Percentiles rank a stretch among this genome's conserved stretches.
phyloP scores from a whole-genome alignment of 2,797 vertebrate species.

The Poecile montanus region DNA sequence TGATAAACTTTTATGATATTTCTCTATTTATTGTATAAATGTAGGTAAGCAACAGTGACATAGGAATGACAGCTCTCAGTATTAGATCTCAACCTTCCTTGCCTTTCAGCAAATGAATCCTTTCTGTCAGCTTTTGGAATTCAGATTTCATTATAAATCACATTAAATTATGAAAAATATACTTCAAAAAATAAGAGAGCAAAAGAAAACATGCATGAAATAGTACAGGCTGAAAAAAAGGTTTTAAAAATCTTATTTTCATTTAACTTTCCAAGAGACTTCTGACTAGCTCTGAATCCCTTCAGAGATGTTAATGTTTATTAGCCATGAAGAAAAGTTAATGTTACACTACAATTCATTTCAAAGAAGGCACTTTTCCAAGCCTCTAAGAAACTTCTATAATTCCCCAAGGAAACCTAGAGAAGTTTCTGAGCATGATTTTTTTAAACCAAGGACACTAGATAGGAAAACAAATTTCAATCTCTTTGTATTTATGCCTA shows the following conservation, averaged over 20 bases:
- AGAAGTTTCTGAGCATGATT: not conserved
- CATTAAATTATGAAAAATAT: not conserved
- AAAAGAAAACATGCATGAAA: not conserved
- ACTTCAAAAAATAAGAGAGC: not conserved
- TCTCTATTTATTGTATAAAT: not conserved
- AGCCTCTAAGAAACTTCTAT: not conserved
- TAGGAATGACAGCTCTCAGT: not conserved
- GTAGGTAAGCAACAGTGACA: not conserved
- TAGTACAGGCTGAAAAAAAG: not conserved
- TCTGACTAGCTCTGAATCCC: not conserved
- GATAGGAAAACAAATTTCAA: not conserved
- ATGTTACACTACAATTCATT: not conserved
- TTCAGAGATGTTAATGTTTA: not conserved
- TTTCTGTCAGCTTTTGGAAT: not conserved
- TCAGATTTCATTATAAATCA: not conserved
- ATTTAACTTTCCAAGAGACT: not conserved
- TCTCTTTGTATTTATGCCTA: not conserved
- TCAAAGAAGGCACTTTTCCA: not conserved
- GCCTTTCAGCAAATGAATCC: not conserved
- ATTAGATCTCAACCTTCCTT: not conserved
- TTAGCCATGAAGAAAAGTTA: not conserved
- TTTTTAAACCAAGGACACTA: not conserved
- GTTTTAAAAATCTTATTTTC: not conserved
- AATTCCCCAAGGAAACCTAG: not conserved
- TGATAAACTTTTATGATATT: not conserved